Base-by-base conservation (phyloP, 2,888 invertebrate genomes). In the Stramonita haemastoma region DNA sequence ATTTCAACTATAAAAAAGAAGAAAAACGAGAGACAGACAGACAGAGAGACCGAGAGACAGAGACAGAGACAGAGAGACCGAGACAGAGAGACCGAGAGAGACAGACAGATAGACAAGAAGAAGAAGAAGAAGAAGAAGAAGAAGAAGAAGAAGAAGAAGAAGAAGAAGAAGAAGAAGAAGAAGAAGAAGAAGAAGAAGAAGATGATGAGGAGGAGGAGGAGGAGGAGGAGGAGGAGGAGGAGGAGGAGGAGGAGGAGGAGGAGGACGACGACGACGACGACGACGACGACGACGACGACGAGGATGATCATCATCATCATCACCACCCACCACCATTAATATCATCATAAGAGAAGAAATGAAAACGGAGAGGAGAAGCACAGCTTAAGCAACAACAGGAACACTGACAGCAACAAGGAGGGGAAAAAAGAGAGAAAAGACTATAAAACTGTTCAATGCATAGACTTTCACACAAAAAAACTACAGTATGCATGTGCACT, bases 81-180 rank as follows among this genome's bases (percentile, higher is more conserved):
- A n/a, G n/a, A n/a, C n/a, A n/a, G n/a, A n/a, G n/a, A n/a, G n/a
- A n/a, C n/a, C n/a, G n/a, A n/a, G n/a, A n/a, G n/a, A n/a, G n/a
- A n/a, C n/a, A n/a, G n/a, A n/a, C n/a, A n/a, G n/a, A n/a, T n/a
- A n/a, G n/a, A n/a, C n/a, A n/a, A n/a, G n/a, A n/a, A n/a, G n/a
- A 77, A 77, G n/a, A 77, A 77, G n/a, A 77, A 77, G 17, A 77
- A 77, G 29, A 79, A 26, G 29, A 79, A 79, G 4, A 79, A 79
- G 32, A 79, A 15, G 13, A 79, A 15, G 13, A 79, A 17, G 66
- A 2, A 2, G 13, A 13, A 66, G 66, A 13, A 66, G 66, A 13
- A 66, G 66, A 13, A 66, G 66, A 2, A 66, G 66, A 66, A 66
- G 66, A 66, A 70, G 13, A 73, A 87, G 87, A 73, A 87, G 73